Evolutionary conservation across 2,797 vertebrate species (phyloP).

Genomic region (Cephalopachus bancanus): DNA sequence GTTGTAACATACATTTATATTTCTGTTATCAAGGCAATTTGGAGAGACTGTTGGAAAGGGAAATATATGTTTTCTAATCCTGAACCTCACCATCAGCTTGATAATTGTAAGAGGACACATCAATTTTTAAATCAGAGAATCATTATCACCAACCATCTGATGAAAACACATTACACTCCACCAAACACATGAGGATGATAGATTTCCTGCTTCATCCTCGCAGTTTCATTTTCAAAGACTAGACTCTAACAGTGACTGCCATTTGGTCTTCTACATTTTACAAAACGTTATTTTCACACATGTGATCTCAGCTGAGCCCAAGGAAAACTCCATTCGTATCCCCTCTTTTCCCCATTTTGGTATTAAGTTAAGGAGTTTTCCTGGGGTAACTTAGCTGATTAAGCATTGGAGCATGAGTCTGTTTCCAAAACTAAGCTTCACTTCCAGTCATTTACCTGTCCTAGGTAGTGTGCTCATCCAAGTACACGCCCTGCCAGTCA

Average conservation of each 20-base stretch:
- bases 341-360: not conserved
- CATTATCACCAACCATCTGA: not conserved
- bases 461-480: not conserved
- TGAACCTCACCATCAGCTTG: not conserved
- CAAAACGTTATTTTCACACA: slow-evolving; percentile 8
- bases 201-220: not conserved
- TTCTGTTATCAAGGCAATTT: not conserved
- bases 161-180: not conserved
- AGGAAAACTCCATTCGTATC: slow-evolving; percentile 2
- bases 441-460: not conserved
- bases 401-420: not conserved
- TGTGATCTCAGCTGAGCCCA: not conserved
- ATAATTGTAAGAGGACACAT: not conserved
- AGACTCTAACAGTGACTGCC: not conserved
- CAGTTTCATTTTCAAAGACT: slow-evolving; percentile 22
- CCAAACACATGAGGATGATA: not conserved
- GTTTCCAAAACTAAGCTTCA: not conserved
- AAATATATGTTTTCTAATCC: not conserved
- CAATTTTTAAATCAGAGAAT: slow-evolving; percentile 10
- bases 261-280: not conserved
- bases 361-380: not conserved
- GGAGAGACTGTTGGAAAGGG: not conserved
- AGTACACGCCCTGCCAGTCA: not conserved
- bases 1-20: not conserved
- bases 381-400: not conserved